Conservation (phyloP, 2,113 vertebrate species). For the Cepphus grylle region DNA sequence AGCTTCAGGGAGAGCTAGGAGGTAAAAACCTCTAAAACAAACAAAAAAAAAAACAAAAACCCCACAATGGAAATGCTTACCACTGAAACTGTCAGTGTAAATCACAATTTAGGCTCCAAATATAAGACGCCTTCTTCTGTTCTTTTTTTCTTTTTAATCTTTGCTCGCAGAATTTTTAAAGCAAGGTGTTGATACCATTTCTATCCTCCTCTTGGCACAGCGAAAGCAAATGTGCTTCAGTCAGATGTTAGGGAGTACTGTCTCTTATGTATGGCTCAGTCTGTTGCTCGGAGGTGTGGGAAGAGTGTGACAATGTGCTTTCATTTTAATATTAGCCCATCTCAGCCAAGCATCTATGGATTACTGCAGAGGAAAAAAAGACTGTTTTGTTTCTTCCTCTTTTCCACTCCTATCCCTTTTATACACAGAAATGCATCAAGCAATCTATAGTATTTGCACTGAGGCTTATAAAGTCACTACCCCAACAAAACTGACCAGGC, state of each 20-base stretch:
- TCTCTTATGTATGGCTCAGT: constrained; percentile 25
- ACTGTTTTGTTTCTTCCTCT: neutral
- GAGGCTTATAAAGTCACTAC: neutral
- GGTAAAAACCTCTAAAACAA: neutral
- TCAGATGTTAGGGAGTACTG: constrained; percentile 42
- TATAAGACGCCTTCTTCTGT: neutral
- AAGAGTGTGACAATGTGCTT: constrained; percentile 54
- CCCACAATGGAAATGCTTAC: neutral
- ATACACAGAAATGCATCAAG: neutral
- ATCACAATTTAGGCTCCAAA: neutral
- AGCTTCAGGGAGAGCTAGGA: neutral
- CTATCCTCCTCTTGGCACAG: constrained; percentile 18
- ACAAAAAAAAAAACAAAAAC: neutral
- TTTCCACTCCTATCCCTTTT: neutral
- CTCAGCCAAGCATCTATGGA: constrained; percentile 37
- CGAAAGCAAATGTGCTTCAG: constrained; percentile 21
- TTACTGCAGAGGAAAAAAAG: neutral
- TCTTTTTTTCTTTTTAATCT: neutral
- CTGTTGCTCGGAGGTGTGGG: constrained; percentile 32
- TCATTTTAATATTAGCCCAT: constrained; percentile 66
- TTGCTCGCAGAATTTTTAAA: constrained; percentile 17
- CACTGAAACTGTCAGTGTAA: neutral
- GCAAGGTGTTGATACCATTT: constrained; percentile 38
- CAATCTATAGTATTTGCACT: neutral
- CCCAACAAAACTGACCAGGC: neutral